Base-by-base conservation (phyloP, 1,140 invertebrate species). In the Ephestia elutella region DNA sequence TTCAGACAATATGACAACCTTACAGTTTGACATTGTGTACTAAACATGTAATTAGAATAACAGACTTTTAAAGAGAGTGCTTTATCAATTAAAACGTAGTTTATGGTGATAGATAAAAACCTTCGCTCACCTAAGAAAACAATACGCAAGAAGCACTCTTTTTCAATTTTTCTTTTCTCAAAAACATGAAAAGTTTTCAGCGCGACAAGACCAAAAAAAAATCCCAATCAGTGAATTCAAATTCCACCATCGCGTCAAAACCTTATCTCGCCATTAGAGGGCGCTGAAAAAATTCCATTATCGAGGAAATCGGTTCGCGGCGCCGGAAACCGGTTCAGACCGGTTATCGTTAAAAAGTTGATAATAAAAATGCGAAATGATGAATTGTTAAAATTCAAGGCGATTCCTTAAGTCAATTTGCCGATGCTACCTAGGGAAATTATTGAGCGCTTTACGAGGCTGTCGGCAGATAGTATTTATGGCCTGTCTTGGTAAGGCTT, bases 371-470 rank as follows among this genome's bases (percentile, higher is more conserved):
- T 54, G 59, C 57, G 58, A 35, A 70, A 67, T 74, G 71, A 74
- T 66, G 70, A 72, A 77, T 72, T 72, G 74, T 77, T 70, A 68
- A 77, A 74, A 74, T 74, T 74, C 66, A 57, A 20, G 58, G 71
- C 66, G 68, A 69, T 74, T 72, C 66, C 70, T 68, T 72, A 74
- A 77, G 71, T 77, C 71, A 74, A 74, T 74, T 74, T 44, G 38
- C 62, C 63, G 59, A 73, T 70, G 56, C 62, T 71, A 68, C 70
- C 74, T 71, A 65, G 35, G 71, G 74, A 77, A 77, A 77, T 77
- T 77, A 74, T 65, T 28, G 60, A 49, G 54, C 63, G 54, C 0
- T 13, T 7, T 3, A 25, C 18, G 54, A 38, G 35, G 15, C 18
- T 30, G n/a, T n/a, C n/a, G 11, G 54, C 38, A 35, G 17, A 28